Base-by-base conservation (phyloP, 2,797 vertebrate genomes). In the Sebastes melanostomus region DNA sequence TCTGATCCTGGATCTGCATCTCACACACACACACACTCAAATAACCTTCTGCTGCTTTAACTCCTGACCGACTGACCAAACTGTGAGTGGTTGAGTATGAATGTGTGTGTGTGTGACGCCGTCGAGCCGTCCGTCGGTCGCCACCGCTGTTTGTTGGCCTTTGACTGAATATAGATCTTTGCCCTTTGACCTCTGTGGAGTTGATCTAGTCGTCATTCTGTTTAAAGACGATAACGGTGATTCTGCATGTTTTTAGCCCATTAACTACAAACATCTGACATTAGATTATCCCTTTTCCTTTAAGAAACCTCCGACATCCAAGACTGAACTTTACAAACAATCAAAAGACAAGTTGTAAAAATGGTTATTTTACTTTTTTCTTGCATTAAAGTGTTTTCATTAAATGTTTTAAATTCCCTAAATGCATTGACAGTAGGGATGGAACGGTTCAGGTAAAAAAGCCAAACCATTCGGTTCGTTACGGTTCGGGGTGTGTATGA, bases 31-130 rank as follows among this genome's bases (percentile, higher is more conserved):
- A 24, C 78, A 66, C 83, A 73, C 84, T 65, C 29, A 71, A 59
- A 82, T 16, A 46, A 66, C 22, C 34, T 63, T 8, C 61, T 78
- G 81, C 77, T 70, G 42, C 84, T 77, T 85, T 80, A 72, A 38
- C 75, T 42, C 61, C 65, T 30, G 66, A 84, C 74, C 59, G 24
- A 73, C 85, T 77, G 81, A 71, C 77, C 78, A 22, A 91, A 79
- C 86, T 78, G 93, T 95, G 93, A 94, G 94, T 95, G 82, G 83
- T 77, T 78, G 68, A 11, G 4, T 63, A 5, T 3, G 9, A 16
- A 5, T 55, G 13, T 42, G 38, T 42, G 36, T 36, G 27, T 52
- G 11, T 54, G 38, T 55, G 75, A 32, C 52, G 56, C 55, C 22
- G 46, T 66, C 38, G 3, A 80, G n/a, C 70, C 72, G 61, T 11